Percentiles rank a stretch among this genome's conserved stretches.
Evolutionary conservation across 2,797 vertebrate species (phyloP).

Genomic region (Natrix natrix): DNA sequence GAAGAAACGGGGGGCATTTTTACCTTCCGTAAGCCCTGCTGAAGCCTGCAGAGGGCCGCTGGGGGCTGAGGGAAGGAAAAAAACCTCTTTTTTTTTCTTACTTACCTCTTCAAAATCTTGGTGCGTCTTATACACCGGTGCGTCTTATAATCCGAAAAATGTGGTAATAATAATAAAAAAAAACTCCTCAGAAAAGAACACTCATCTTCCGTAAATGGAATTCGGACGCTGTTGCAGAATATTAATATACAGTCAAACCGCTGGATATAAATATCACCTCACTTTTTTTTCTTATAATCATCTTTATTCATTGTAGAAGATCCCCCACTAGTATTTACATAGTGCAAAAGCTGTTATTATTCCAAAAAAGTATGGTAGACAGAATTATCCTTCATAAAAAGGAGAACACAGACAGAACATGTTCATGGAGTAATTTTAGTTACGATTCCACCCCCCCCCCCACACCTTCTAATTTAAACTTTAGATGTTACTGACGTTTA

Average conservation of each 20-base stretch:
- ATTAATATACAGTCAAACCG: not conserved
- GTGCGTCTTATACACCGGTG: no score
- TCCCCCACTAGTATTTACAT: slow-evolving; percentile 91
- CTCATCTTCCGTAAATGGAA: not conserved
- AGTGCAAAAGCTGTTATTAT: slow-evolving; percentile 91
- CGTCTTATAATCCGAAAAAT: no score
- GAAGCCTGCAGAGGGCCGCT: no score
- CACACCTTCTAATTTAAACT: slow-evolving; percentile 69
- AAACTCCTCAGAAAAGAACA: not conserved
- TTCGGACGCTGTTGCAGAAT: fast-evolving
- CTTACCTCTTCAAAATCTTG: no score
- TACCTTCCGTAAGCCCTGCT: no score
- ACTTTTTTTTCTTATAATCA: slow-evolving; percentile 54
- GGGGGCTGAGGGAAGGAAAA: no score
- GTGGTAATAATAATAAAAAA: not conserved
- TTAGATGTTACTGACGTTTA: slow-evolving; percentile 60
- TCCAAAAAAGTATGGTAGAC: slow-evolving; percentile 71
- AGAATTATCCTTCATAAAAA: slow-evolving; percentile 74
- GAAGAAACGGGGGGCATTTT: no score
- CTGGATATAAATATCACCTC: not conserved
- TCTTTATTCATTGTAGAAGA: slow-evolving; percentile 86
- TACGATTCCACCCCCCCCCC: slow-evolving; percentile 27
- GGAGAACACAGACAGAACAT: slow-evolving; percentile 64
- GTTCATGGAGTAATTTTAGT: slow-evolving; percentile 64
- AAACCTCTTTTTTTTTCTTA: no score